Percentiles rank a stretch among this genome's conserved stretches.
Conservation (phyloP, 1,140 invertebrate species). For the Ostrea edulis region DNA sequence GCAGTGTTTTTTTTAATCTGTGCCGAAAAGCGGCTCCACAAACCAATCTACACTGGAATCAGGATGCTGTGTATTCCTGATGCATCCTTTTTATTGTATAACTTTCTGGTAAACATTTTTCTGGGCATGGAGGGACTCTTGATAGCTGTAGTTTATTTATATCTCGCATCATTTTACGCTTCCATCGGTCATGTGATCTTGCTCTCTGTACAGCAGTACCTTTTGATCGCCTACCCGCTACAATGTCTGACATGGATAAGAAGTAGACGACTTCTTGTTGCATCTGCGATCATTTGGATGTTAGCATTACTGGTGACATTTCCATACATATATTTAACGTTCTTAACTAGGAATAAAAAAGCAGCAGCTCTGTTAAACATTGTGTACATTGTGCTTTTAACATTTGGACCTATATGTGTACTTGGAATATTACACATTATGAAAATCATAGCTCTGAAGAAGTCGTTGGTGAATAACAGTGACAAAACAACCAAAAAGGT, state of each 20-base stretch:
- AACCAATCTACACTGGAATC: slow-evolving; percentile 26
- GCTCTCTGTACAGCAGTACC: slow-evolving; percentile 40
- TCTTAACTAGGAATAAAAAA: slow-evolving; percentile 19
- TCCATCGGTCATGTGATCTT: slow-evolving; percentile 43
- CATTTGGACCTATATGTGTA: slow-evolving; percentile 18
- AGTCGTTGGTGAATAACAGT: slow-evolving; percentile 22
- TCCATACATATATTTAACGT: slow-evolving; percentile 29
- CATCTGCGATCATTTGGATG: slow-evolving; percentile 33
- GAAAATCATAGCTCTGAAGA: slow-evolving; percentile 39
- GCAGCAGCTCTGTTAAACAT: slow-evolving; percentile 32
- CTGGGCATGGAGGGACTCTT: neutral
- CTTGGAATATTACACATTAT: slow-evolving; percentile 33
- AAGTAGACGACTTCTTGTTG: slow-evolving; percentile 29
- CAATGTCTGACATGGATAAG: slow-evolving; percentile 30
- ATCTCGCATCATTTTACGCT: slow-evolving; percentile 10
- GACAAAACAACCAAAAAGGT: slow-evolving; percentile 27
- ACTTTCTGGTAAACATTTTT: slow-evolving; percentile 4
- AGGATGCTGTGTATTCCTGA: neutral
- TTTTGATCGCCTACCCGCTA: slow-evolving; percentile 37
- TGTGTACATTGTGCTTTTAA: slow-evolving; percentile 6
- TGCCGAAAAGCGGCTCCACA: slow-evolving; percentile 16
- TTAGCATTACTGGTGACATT: neutral
- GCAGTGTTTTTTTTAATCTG: neutral
- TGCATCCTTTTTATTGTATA: slow-evolving; percentile 24
- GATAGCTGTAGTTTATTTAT: neutral